Evolutionary conservation across 2,113 vertebrate species (phyloP).

Genomic region (Redunca redunca): DNA sequence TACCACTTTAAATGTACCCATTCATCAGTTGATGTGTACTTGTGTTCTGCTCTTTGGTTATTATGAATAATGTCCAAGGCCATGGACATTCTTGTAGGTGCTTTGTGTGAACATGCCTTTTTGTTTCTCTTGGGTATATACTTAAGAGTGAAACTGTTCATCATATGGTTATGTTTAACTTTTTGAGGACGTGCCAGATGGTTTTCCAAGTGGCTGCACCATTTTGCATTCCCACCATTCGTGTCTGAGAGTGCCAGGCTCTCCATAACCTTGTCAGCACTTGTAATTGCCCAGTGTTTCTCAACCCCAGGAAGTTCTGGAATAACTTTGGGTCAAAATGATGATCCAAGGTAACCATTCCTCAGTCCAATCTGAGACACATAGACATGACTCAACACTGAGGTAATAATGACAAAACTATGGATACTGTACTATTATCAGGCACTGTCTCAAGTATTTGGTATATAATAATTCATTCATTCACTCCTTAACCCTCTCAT

Average conservation of each 20-base stretch:
- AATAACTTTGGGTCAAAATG: not conserved
- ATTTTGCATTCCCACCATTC: not conserved
- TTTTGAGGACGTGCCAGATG: not conserved
- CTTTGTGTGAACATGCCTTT: not conserved
- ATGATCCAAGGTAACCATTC: not conserved
- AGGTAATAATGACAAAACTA: not conserved
- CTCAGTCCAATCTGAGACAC: not conserved
- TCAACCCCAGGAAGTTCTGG: not conserved
- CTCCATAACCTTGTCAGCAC: not conserved
- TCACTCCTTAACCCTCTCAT: not conserved
- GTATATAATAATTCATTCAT: not conserved
- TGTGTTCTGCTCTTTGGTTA: not conserved
- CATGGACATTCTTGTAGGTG: not conserved
- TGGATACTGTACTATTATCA: not conserved
- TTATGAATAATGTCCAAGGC: not conserved
- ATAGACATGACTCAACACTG: not conserved
- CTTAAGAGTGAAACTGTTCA: not conserved
- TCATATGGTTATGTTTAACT: not conserved
- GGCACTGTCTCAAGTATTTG: not conserved
- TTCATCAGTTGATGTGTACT: not conserved
- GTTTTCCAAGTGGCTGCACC: not conserved
- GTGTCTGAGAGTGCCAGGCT: not conserved
- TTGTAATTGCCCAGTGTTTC: not conserved
- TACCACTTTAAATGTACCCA: not conserved
- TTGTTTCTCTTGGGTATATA: not conserved